phyloP scores from a whole-genome alignment of 2,797 vertebrate genomes.

The Denticeps clupeoides region DNA sequence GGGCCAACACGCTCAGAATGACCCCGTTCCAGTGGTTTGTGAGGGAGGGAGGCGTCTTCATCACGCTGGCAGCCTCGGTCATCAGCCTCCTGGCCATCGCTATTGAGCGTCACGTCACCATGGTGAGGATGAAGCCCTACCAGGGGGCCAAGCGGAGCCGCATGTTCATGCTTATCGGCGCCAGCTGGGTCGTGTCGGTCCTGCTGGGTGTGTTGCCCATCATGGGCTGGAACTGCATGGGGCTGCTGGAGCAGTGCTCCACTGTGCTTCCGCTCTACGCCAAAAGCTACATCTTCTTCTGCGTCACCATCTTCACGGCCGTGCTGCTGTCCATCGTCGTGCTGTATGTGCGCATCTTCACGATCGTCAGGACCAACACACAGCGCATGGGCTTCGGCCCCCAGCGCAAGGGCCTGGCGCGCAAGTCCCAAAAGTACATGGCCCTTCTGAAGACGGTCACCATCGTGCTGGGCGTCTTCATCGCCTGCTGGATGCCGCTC shows the following conservation, averaged over 20 bases:
- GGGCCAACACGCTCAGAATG: constrained; percentile 67
- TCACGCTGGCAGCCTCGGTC: constrained; percentile 73
- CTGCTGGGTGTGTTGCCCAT: constrained; percentile 71
- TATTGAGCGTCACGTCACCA: constrained; percentile 80
- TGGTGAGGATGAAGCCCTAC: constrained; percentile 77
- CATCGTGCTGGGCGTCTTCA: constrained; percentile 77
- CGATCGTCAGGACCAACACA: constrained; percentile 69
- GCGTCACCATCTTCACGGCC: constrained; percentile 64
- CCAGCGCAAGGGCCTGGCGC: constrained; percentile 47
- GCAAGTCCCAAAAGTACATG: constrained; percentile 71
- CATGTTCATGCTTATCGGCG: constrained; percentile 66
- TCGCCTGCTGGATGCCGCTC: constrained; percentile 76
- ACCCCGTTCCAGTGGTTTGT: constrained; percentile 77
- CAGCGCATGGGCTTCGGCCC: constrained; percentile 44
- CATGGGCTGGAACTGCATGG: constrained; percentile 82
- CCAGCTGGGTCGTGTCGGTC: constrained; percentile 69
- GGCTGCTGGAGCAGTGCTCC: constrained; percentile 63
- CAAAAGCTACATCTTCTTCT: constrained; percentile 79
- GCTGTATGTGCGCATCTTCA: constrained; percentile 76
- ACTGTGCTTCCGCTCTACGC: constrained; percentile 76
- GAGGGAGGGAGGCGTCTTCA: constrained; percentile 75
- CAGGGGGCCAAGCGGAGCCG: constrained; percentile 68
- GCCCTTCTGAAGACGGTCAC: constrained; percentile 78
- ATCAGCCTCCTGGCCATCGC: constrained; percentile 81
- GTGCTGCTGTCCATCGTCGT: constrained; percentile 71